Conservation (phyloP, 2,113 vertebrate genomes). For the Trinectes maculatus region DNA sequence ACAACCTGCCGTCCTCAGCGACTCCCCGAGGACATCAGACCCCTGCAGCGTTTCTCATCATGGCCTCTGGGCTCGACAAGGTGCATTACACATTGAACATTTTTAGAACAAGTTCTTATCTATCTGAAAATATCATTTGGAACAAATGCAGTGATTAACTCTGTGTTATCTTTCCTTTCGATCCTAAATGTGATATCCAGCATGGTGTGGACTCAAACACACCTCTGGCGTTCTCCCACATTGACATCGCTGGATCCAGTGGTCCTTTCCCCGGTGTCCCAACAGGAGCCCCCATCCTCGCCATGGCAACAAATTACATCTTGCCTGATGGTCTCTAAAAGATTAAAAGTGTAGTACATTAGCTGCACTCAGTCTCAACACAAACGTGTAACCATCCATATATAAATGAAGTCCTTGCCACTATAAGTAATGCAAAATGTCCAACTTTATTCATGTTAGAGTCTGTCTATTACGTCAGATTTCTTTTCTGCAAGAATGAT, state of each 20-base stretch:
- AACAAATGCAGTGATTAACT: background rate
- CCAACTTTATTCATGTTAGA: background rate
- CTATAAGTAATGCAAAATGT: background rate
- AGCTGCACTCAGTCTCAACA: conserved; percentile 3
- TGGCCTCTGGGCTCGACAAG: conserved; percentile 85
- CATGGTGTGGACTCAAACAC: conserved; percentile 78
- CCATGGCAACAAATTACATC: conserved; percentile 82
- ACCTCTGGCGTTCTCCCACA: conserved; percentile 82
- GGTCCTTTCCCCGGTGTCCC: conserved; percentile 86
- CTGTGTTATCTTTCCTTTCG: background rate
- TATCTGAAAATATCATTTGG: background rate
- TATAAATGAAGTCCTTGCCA: conserved; percentile 6
- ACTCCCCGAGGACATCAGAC: conserved; percentile 85
- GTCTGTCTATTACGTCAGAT: conserved; percentile 29
- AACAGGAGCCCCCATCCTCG: conserved; percentile 82
- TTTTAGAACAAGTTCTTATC: background rate
- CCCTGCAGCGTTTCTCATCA: conserved; percentile 85
- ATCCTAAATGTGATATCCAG: conserved; percentile 52
- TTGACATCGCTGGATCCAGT: conserved; percentile 85
- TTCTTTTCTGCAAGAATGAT: conserved; percentile 15
- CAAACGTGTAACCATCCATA: conserved; percentile 16
- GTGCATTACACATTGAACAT: conserved; percentile 50
- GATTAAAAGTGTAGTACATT: background rate
- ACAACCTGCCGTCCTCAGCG: conserved; percentile 81
- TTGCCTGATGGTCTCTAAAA: conserved; percentile 49